Percentiles rank a stretch among this genome's conserved stretches.
Conservation (phyloP, 2,113 vertebrate genomes). For the Campylorhamphus procurvoides region DNA sequence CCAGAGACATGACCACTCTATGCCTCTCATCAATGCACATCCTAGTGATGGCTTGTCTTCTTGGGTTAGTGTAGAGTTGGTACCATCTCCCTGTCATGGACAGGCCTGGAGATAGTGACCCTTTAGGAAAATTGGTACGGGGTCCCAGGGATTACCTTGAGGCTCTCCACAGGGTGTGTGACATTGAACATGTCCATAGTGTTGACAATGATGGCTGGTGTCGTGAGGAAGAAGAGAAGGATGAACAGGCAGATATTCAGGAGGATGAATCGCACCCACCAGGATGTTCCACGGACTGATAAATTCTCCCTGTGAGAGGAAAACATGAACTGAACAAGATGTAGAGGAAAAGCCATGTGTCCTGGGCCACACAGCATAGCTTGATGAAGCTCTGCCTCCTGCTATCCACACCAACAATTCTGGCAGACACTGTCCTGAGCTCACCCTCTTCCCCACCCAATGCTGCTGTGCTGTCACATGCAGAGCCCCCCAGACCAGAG, state of each 20-base stretch:
- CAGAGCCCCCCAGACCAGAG: not conserved
- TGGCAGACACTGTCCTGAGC: not conserved
- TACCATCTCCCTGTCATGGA: not conserved
- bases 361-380: not conserved
- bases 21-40: not conserved
- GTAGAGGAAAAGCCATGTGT: not conserved
- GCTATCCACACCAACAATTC: not conserved
- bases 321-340: not conserved
- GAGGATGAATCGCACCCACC: conserved; percentile 90
- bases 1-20: not conserved
- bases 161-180: conserved; percentile 90
- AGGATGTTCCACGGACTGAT: conserved; percentile 85
- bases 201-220: conserved; percentile 95
- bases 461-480: fast-evolving
- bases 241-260: conserved; percentile 94
- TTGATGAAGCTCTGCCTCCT: not conserved
- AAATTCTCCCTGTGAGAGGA: conserved; percentile 89
- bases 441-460: fast-evolving
- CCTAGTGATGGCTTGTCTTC: not conserved
- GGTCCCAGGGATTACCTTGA: conserved; percentile 75
- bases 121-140: not conserved
- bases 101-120: not conserved
- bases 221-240: conserved; percentile 98
- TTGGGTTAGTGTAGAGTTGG: not conserved
- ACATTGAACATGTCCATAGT: conserved; percentile 98